A percentile compares a stretch with the other conserved stretches of the same genome.
Evolutionary conservation across 2,113 vertebrate species (phyloP).

Genomic region (Myrmecophaga tridactyla): DNA sequence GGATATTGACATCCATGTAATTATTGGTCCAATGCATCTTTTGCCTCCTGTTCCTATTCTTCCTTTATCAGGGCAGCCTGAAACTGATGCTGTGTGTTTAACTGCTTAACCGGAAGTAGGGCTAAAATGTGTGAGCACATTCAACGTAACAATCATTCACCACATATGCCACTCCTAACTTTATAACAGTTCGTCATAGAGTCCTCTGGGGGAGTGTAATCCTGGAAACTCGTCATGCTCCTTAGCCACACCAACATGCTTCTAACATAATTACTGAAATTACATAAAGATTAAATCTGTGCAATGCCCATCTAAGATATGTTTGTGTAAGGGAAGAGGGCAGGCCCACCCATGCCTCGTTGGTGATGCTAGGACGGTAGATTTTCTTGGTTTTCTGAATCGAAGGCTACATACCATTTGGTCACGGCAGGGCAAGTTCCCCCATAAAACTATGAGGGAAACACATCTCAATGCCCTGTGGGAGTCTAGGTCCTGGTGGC

Average conservation of each 20-base stretch:
- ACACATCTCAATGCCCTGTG: neutral
- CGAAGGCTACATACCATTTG: neutral
- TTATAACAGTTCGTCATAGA: neutral
- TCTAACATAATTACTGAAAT: neutral
- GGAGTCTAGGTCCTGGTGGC: neutral
- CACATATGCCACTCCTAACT: too few relatives aligned
- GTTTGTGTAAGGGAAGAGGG: neutral
- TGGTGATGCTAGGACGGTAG: neutral
- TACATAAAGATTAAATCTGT: neutral
- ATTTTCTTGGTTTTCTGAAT: neutral
- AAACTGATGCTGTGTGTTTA: too few relatives aligned
- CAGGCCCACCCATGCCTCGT: neutral
- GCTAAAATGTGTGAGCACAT: too few relatives aligned
- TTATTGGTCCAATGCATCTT: neutral
- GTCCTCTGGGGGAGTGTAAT: neutral
- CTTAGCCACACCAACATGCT: neutral
- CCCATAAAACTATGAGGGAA: neutral
- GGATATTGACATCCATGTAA: too few relatives aligned
- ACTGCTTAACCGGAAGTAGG: too few relatives aligned
- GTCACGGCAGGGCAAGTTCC: neutral
- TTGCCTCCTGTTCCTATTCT: neutral
- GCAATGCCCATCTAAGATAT: rapidly evolving
- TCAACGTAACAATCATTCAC: rapidly evolving
- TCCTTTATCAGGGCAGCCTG: neutral
- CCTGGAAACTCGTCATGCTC: neutral